Base-by-base conservation (phyloP, 1,140 invertebrate species). In the Scaptomyza pallida region DNA sequence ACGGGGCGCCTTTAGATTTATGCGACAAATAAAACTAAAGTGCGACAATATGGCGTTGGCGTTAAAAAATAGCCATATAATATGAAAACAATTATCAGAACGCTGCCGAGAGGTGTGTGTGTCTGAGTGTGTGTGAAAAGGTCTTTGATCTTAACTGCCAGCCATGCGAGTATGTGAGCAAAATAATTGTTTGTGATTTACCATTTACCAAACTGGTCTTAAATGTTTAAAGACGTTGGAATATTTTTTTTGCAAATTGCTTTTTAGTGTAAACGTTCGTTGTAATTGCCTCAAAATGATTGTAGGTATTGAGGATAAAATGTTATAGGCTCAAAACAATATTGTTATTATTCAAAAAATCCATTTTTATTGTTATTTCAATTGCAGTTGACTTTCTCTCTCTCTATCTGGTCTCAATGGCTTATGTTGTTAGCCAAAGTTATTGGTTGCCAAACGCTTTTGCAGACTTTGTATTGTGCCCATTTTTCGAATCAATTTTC, bases 21-120 rank as follows among this genome's bases (percentile, higher is more conserved):
- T 83, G 79, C 75, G 52, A 45, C 79, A 83, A 75, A 83, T 83
- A 83, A 83, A 85, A 83, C 74, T 75, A 75, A 85, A 78, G 79
- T 83, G 75, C 75, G 79, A 78, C 79, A 83, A 79, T 83, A 78
- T 69, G 79, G 72, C 65, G 79, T 65, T 83, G 70, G 59, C 71
- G n/a, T 78, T 74, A 74, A 83, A 82, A 82, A 78, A 67, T 54
- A 45, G 17, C 60, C 41, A 57, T 55, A 59, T 72, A 68, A 71
- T 65, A 85, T 79, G 82, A 72, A 83, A 85, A 85, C 79, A 83
- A 82, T 82, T 78, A 83, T 78, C 61, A 70, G 43, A 68, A n/a
- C 60, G 59, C 44, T 48, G 47, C 64, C 56, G 8, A 35, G 10
- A 62, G 56, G 62, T 37, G 43, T 21, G 17, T 15, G 33, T n/a